Evolutionary conservation across 2,113 vertebrate genomes (phyloP).

Genomic region (Azemiops feae): DNA sequence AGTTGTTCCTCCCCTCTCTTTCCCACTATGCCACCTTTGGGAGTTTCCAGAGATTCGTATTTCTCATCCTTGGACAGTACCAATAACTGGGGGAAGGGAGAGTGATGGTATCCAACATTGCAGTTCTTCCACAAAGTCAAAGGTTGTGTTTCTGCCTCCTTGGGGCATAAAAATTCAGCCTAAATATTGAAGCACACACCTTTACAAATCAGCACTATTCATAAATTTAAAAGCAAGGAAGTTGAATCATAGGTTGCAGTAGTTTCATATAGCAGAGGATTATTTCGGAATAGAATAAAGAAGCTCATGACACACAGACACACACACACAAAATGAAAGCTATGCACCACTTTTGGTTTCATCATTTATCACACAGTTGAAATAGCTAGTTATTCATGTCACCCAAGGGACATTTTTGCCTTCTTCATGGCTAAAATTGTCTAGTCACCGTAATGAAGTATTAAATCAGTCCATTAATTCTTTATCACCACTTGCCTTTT

Average conservation of each 20-base stretch:
- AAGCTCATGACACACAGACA: not conserved
- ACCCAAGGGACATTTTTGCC: not conserved
- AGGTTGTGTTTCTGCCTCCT: not conserved
- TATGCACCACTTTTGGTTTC: not conserved
- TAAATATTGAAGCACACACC: not conserved
- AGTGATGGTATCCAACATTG: not conserved
- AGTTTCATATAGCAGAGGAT: not conserved
- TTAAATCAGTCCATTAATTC: constrained; percentile 11
- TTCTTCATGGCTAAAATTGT: not conserved
- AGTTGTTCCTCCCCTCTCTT: not conserved
- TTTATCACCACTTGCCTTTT: not conserved
- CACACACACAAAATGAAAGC: not conserved
- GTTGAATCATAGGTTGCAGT: not conserved
- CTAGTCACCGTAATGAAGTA: not conserved
- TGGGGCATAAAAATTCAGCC: not conserved
- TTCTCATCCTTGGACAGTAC: not conserved
- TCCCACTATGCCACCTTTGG: not conserved
- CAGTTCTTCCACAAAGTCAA: not conserved
- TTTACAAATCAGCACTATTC: not conserved
- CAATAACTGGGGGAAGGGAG: not conserved
- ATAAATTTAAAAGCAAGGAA: not conserved
- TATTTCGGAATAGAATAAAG: not conserved
- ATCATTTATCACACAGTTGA: not conserved
- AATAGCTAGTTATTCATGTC: not conserved
- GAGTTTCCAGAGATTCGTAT: not conserved